Base-by-base conservation (phyloP, 2,797 vertebrate genomes). In the Triplophysa bombifrons region DNA sequence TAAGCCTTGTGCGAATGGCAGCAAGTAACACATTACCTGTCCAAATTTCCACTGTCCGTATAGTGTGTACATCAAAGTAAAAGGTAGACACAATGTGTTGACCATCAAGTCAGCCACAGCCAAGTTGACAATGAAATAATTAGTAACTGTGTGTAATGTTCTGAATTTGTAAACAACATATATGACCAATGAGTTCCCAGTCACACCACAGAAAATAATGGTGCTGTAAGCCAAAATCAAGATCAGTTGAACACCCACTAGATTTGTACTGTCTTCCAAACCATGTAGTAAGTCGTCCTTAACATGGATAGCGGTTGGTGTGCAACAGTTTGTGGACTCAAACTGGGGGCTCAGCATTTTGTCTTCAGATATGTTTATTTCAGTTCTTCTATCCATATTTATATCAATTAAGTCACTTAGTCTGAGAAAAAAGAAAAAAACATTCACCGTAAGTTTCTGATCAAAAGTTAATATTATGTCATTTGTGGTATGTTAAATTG, bases 101-200 rank as follows among this genome's bases (percentile, higher is more conserved):
- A 99, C 96, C 82, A 99, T 89, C 82, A 99, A 84, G 86, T 99
- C 97, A 0, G 97, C 95, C 85, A 98, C 95, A 0, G 97, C 97
- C 84, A 99, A 88, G 85, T 98, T 99, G 38, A 94, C 95, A 0
- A 99, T 99, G 80, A 98, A 99, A 86, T 95, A 98, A 86, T 99
- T 99, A 16, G 97, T 98, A 7, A 98, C 97, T 0, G 96, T 98
- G 34, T 91, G 94, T 78, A 99, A 95, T 55, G 91, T 96, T 89
- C 93, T 96, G 88, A 97, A 99, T 82, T 93, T 97, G 88, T 95
- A 94, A 65, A 98, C 94, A 0, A 97, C 96, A 0, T 97, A 97
- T 80, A 98, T 97, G 58, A 99, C 98, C 0, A 99, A 85, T 14
- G 95, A 95, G 89, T 99, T 99, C 17, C 98, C 97, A 0, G 92